Percentiles rank a stretch among this genome's conserved stretches.
Conservation (phyloP, 2,888 invertebrate species). For the Agrotis puta region DNA sequence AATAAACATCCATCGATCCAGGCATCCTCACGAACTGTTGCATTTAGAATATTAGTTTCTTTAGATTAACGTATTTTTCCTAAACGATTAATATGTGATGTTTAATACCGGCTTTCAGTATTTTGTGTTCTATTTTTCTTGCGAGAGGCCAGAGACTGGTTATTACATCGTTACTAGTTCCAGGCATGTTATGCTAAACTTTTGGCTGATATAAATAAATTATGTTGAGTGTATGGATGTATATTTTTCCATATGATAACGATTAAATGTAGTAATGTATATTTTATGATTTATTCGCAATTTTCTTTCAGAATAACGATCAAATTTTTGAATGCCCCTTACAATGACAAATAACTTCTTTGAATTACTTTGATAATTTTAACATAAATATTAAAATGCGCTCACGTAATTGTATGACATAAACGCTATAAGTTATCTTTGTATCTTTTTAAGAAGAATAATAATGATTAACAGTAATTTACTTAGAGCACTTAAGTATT, state of each 20-base stretch:
- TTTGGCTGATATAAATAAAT: constrained; percentile 5
- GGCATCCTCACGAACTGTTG: too few species aligned
- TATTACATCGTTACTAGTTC: constrained; percentile 32
- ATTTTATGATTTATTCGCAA: background rate
- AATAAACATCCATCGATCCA: too few species aligned
- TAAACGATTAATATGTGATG: constrained; percentile 7
- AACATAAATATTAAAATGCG: background rate
- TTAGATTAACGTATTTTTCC: background rate
- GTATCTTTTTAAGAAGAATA: constrained; percentile 44
- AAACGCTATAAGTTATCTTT: constrained; percentile 20
- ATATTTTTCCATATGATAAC: too few species aligned
- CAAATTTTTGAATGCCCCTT: too few species aligned
- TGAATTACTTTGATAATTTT: constrained; percentile 1
- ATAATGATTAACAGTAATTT: constrained; percentile 50
- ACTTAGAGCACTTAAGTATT: constrained; percentile 31
- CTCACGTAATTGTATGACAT: constrained; percentile 24
- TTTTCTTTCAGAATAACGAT: too few species aligned
- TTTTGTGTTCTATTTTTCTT: constrained; percentile 3
- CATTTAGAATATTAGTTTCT: too few species aligned
- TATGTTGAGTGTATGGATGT: background rate
- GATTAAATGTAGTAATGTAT: constrained; percentile 4
- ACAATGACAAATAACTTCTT: background rate
- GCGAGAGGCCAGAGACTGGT: constrained; percentile 26
- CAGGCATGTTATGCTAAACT: constrained; percentile 18
- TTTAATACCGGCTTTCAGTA: constrained; percentile 24